Conservation (phyloP, 1,140 invertebrate genomes). For the Drosophila willistoni region DNA sequence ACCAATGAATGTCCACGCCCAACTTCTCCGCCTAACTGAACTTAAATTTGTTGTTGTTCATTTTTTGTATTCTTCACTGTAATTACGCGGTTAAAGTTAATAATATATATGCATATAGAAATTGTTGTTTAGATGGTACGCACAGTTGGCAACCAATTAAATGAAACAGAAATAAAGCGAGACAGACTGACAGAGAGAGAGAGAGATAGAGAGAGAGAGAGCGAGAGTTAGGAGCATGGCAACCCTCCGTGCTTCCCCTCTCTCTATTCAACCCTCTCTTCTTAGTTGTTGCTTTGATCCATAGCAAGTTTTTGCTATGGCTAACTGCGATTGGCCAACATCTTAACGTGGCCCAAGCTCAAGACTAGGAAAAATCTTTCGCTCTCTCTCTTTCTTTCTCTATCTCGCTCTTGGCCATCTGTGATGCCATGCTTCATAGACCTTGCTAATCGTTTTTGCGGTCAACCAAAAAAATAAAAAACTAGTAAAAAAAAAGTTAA, state of each 20-base stretch:
- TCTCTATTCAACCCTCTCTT: not conserved
- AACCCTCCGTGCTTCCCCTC: not conserved
- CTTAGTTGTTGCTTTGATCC: not conserved
- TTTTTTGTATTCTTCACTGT: slow-evolving; percentile 8
- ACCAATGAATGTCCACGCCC: slow-evolving; percentile 1
- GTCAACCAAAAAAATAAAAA: slow-evolving; percentile 5
- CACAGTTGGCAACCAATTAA: slow-evolving; percentile 17
- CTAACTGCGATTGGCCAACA: slow-evolving; percentile 12
- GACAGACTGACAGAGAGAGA: not conserved
- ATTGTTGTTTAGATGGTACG: slow-evolving; percentile 15
- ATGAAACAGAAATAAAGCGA: slow-evolving; percentile 7
- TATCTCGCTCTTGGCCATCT: not conserved
- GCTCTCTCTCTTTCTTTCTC: not conserved
- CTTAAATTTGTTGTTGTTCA: slow-evolving; percentile 13
- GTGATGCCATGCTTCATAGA: slow-evolving; percentile 21
- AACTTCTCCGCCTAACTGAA: slow-evolving; percentile 21
- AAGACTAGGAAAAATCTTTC: not conserved
- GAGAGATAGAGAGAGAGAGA: no score
- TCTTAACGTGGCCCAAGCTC: not conserved
- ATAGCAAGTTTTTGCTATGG: not conserved
- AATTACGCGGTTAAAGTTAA: slow-evolving; percentile 23
- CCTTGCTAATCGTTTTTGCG: slow-evolving; percentile 22
- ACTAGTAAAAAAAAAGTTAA: not conserved
- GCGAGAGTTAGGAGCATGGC: not conserved
- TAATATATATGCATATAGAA: slow-evolving; percentile 18